Evolutionary conservation across 2,113 vertebrate species (phyloP).

Genomic region (Agelaius tricolor): DNA sequence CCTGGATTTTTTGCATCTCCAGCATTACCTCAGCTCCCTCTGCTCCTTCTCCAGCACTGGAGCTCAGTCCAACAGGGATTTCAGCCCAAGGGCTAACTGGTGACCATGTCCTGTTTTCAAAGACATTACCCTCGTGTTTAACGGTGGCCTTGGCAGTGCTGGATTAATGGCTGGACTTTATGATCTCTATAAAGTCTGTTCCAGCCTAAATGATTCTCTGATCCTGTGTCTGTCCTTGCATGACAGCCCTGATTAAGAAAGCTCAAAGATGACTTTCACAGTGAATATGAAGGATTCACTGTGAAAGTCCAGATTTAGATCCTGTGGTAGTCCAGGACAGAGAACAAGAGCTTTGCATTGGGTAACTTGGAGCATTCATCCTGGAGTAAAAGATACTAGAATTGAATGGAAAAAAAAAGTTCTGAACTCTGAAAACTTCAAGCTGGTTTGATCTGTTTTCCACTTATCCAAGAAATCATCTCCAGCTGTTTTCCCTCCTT

Average conservation of each 20-base stretch:
- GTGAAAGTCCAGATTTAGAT: neutral
- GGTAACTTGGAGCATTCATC: neutral
- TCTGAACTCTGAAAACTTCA: neutral
- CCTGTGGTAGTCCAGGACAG: neutral
- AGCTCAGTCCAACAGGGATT: neutral
- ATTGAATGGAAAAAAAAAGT: neutral
- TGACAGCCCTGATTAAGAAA: neutral
- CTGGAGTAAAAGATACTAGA: neutral
- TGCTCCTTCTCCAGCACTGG: neutral
- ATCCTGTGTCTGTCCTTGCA: neutral
- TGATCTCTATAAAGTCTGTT: neutral
- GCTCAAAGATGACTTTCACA: neutral
- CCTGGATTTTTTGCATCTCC: neutral
- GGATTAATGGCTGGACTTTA: neutral
- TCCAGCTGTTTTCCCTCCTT: neutral
- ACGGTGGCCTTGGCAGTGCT: neutral
- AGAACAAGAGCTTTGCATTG: neutral
- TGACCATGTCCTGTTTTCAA: fast-evolving
- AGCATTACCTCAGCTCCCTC: neutral
- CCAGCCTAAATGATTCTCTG: neutral
- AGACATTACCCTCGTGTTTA: neutral
- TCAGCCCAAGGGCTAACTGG: neutral
- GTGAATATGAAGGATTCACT: neutral
- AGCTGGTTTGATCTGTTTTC: neutral
- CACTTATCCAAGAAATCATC: neutral